A percentile compares a stretch with the other conserved stretches of the same genome.
These are phyloP conservation scores for Lepus europaeus DNA, from an alignment of 2,113 vertebrate species.

Conservation along the genomic window DNA sequence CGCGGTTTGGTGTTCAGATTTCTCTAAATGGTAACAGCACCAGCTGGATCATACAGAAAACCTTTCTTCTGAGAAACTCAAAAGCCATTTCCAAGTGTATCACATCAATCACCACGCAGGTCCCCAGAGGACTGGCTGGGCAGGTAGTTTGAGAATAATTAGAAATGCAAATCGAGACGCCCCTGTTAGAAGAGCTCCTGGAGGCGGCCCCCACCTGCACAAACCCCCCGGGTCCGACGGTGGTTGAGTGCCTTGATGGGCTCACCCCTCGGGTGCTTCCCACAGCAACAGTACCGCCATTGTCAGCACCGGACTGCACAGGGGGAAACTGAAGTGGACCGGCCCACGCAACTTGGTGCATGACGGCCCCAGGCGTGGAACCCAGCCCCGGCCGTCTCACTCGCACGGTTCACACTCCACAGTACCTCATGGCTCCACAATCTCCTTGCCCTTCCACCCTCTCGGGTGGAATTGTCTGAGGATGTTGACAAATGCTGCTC, in stretches of 20 bases:
- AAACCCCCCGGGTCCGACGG: conserved; percentile 26
- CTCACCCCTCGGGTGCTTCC: not conserved
- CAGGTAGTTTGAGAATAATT: conserved; percentile 73
- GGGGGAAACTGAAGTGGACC: conserved; percentile 38
- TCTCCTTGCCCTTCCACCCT: not conserved
- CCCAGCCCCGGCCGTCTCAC: not conserved
- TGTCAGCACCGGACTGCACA: not conserved
- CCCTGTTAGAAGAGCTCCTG: conserved; percentile 46
- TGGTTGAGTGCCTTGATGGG: not conserved
- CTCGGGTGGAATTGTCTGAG: not conserved
- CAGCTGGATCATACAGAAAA: conserved; percentile 74
- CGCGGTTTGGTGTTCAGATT: conserved; percentile 69
- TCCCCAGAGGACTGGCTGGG: conserved; percentile 63
- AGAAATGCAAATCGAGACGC: conserved; percentile 80
- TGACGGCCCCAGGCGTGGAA: not conserved
- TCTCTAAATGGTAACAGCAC: conserved; percentile 58
- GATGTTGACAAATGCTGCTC: not conserved
- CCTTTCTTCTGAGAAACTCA: conserved; percentile 79
- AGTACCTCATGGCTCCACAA: rapidly evolving
- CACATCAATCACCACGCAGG: conserved; percentile 71
- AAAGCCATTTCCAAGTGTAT: conserved; percentile 74
- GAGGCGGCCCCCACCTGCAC: conserved; percentile 42
- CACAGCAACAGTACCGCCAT: not conserved
- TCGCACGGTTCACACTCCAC: conserved; percentile 1
- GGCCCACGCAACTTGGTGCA: no score